Percentiles rank a stretch among this genome's conserved stretches.
phyloP scores from a whole-genome alignment of 1,140 invertebrate species.

The Drosophila nasuta region DNA sequence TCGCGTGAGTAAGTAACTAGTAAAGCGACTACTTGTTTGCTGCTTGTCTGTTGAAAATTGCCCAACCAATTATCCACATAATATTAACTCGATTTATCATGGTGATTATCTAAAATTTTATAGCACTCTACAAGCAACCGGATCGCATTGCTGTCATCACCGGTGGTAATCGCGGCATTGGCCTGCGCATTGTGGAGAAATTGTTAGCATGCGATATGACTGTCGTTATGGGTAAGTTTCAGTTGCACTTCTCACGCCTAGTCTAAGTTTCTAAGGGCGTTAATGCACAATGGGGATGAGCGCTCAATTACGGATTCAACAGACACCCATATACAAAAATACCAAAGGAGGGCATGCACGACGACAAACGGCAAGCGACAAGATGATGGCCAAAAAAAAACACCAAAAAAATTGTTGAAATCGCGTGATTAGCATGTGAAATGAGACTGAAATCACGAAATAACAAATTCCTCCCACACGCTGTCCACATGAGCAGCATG shows the following conservation, averaged over 20 bases:
- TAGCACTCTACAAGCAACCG: conserved; percentile 86
- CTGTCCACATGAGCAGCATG: conserved; percentile 13
- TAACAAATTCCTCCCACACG: background rate
- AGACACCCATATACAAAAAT: conserved; percentile 27
- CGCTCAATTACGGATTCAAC: conserved; percentile 50
- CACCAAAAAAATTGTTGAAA: conserved; percentile 6
- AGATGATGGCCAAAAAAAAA: background rate
- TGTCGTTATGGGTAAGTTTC: conserved; percentile 92
- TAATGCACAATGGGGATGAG: background rate
- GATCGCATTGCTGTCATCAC: conserved; percentile 93
- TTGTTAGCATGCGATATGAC: conserved; percentile 92
- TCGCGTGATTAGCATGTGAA: conserved; percentile 44
- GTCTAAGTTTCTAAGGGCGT: background rate
- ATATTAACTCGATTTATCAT: conserved; percentile 32
- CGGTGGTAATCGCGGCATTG: conserved; percentile 95
- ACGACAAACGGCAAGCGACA: background rate
- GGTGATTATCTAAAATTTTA: conserved; percentile 56
- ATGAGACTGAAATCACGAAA: conserved; percentile 10
- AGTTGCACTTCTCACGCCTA: background rate
- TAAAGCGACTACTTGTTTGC: background rate
- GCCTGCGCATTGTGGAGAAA: conserved; percentile 91
- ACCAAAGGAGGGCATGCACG: conserved; percentile 7
- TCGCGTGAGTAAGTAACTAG: conserved; percentile 86
- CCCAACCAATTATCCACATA: background rate
- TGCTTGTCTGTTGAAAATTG: conserved; percentile 18